Percentiles rank a stretch among this genome's conserved stretches.
phyloP scores from a whole-genome alignment of 2,888 invertebrate species.

The Caenorhabditis sp. region DNA sequence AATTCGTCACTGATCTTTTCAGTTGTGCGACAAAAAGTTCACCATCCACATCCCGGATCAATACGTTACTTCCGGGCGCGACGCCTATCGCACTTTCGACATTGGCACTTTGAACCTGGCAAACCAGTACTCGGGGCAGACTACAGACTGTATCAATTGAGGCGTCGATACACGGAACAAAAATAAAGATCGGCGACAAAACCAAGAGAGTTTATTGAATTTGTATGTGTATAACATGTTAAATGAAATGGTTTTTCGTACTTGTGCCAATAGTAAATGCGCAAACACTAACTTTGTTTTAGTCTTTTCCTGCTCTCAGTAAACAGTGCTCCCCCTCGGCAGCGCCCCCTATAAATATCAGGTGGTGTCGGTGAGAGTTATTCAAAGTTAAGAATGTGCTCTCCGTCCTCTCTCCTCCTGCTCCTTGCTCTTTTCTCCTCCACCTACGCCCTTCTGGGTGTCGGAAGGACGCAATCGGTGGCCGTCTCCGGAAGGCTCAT shows the following conservation, averaged over 20 bases:
- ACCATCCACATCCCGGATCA: conserved; percentile 65
- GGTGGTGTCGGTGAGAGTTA: too few relatives aligned
- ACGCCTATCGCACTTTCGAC: conserved; percentile 61
- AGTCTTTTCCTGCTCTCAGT: conserved; percentile 22
- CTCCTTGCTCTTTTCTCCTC: conserved; percentile 37
- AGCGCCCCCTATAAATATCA: conserved; percentile 35
- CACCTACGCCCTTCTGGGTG: conserved; percentile 55
- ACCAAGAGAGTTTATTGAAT: conserved; percentile 19
- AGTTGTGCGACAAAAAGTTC: conserved; percentile 67
- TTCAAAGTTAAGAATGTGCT: conserved; percentile 26
- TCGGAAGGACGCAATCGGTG: conserved; percentile 65
- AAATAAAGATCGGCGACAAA: conserved; percentile 42
- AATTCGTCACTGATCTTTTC: conserved; percentile 7
- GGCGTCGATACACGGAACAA: too few relatives aligned
- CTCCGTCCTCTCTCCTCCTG: conserved; percentile 22
- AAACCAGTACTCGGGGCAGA: conserved; percentile 65
- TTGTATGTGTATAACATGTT: conserved; percentile 35
- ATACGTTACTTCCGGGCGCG: conserved; percentile 59
- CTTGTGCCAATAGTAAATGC: conserved; percentile 51
- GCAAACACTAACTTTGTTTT: conserved; percentile 22
- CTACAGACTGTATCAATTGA: conserved; percentile 68
- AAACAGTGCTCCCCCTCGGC: conserved; percentile 17
- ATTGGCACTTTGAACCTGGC: conserved; percentile 68
- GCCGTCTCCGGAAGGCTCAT: conserved; percentile 65
- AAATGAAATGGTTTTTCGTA: conserved; percentile 54